Evolutionary conservation across 2,888 invertebrate genomes (phyloP).

Genomic region (Scaptomyza cyrtandrae): DNA sequence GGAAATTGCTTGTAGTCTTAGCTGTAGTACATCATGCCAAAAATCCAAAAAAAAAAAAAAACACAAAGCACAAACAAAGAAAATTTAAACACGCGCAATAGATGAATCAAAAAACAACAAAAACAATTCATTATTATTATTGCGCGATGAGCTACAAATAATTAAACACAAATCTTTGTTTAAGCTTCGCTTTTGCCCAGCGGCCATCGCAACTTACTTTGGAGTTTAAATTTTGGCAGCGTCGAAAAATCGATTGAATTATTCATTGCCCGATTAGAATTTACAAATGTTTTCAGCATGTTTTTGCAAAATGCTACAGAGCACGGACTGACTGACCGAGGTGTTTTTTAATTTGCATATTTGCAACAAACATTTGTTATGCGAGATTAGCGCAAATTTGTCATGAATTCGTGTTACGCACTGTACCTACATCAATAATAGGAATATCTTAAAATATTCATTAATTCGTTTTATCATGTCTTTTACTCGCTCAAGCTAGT

Average conservation of each 20-base stretch:
- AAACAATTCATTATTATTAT: constrained; percentile 57
- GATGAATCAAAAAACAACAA: constrained; percentile 30
- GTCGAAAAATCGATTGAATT: constrained; percentile 33
- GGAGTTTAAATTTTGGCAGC: constrained; percentile 1
- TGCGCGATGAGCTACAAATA: constrained; percentile 56
- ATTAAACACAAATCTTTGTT: constrained; percentile 64
- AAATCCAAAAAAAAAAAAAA: no score
- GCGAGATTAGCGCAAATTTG: constrained; percentile 26
- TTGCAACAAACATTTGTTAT: constrained; percentile 32
- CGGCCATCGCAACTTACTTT: constrained; percentile 26
- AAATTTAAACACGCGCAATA: constrained; percentile 41
- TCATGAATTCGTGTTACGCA: constrained; percentile 27
- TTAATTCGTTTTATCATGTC: background rate
- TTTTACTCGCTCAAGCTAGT: background rate
- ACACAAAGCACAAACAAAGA: constrained; percentile 47
- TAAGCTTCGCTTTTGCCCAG: constrained; percentile 47
- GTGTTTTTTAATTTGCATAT: constrained; percentile 47
- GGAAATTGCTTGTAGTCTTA: constrained; percentile 65
- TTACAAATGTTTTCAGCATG: constrained; percentile 55
- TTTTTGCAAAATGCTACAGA: constrained; percentile 43
- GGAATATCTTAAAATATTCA: no score
- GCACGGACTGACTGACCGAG: constrained; percentile 24
- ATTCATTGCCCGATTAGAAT: constrained; percentile 45
- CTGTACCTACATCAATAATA: no score
- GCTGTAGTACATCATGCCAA: constrained; percentile 48